Base-by-base conservation (phyloP, 2,113 vertebrate species). In the Xiphophorus couchianus region DNA sequence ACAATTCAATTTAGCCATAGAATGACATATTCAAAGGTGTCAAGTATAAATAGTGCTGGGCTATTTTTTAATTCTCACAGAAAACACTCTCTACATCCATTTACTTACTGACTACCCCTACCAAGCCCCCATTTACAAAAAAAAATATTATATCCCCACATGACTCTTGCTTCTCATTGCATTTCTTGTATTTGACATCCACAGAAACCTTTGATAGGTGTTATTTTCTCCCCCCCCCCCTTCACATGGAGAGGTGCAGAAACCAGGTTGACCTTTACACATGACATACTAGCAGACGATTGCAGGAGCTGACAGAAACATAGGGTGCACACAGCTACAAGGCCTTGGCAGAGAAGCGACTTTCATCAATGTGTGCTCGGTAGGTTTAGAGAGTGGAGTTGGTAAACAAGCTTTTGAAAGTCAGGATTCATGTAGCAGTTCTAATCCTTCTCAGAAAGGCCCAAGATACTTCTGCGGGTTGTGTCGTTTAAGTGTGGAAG, bases 201-300 rank as follows among this genome's bases (percentile, higher is more conserved):
- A 35, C 71, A 70, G 81, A 88, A 89, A 84, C 48, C 69, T 85
- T 79, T 15, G 74, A 44, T 82, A 68, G 70, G 83, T 87, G 75
- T 83, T 86, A 54, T 76, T 74, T 78, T 71, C 11, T 19, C 0
- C n/a, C n/a, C n/a, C n/a, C n/a, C 8, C 3, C 14, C 30, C 15
- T 31, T 63, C 35, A 61, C 62, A 73, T 78, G 76, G 71, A 86
- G 65, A 88, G 76, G 68, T 73, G 69, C 77, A 72, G 84, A 89
- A 82, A 87, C 88, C 84, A 76, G 58, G 35, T 85, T 92, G 91
- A 93, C 90, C 92, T 93, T 94, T 94, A 84, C 84, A 88, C 89
- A 85, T 89, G 86, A 91, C 90, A 80, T 81, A 70, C 71, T 69
- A 66, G 76, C 78, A 86, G 90, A 90, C 79, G 44, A 79, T 85